These are phyloP conservation scores for Alca torda DNA, from an alignment of 2,797 vertebrate species.

Conservation along the genomic window DNA sequence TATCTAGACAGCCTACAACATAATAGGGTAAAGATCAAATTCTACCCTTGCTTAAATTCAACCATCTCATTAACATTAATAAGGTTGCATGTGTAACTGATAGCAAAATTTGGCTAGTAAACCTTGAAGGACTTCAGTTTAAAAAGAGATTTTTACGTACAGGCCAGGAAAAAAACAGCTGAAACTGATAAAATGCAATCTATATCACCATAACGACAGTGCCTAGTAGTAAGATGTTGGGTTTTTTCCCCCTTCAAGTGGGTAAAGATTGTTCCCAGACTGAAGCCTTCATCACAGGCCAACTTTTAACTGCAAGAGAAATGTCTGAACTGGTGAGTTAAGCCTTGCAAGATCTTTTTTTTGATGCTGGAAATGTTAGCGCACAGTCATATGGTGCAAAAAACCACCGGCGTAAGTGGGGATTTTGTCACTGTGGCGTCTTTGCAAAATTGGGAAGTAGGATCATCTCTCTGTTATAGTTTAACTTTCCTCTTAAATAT, in stretches of 20 bases:
- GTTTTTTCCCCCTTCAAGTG: constrained; percentile 43
- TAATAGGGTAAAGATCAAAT: constrained; percentile 17
- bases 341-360: constrained; percentile 2
- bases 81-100: constrained; percentile 35
- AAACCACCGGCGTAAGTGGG: neutral
- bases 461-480: neutral
- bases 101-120: constrained; percentile 47
- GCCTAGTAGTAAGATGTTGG: constrained; percentile 26
- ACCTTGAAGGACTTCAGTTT: constrained; percentile 25
- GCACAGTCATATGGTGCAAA: neutral
- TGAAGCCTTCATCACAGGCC: constrained; percentile 23
- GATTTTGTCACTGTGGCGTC: neutral
- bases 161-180: constrained; percentile 31
- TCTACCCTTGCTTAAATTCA: constrained; percentile 23
- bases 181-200: constrained; percentile 65
- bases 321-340: constrained; percentile 17
- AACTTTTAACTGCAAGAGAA: constrained; percentile 11
- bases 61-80: constrained; percentile 53
- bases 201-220: constrained; percentile 32
- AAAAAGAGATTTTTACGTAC: constrained; percentile 22
- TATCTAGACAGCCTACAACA: neutral
- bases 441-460: neutral
- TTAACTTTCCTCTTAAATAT: neutral
- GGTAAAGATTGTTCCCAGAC: constrained; percentile 60
- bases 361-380: neutral